These are phyloP conservation scores for Ctenicera cuprea DNA, from an alignment of 2,888 invertebrate species.

Conservation along the genomic window DNA sequence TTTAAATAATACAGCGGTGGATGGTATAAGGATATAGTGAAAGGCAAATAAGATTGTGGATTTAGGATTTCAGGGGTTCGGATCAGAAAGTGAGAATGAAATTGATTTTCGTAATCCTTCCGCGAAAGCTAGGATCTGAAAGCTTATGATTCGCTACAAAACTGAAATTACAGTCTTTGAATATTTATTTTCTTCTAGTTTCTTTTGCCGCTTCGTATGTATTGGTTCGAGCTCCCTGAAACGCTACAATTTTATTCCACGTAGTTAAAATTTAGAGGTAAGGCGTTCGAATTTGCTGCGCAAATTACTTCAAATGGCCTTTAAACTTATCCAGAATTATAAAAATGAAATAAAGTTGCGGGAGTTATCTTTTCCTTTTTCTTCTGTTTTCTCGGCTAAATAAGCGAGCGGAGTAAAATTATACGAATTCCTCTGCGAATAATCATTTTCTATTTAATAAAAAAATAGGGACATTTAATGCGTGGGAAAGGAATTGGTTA, in stretches of 20 bases:
- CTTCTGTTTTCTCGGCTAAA: not conserved
- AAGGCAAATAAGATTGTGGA: constrained; percentile 58
- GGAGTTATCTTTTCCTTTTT: not conserved
- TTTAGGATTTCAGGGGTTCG: constrained; percentile 55
- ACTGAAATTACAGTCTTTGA: constrained; percentile 53
- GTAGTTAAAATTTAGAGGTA: constrained; percentile 41
- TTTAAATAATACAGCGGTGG: constrained; percentile 50
- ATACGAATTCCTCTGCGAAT: no score
- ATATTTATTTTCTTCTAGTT: constrained; percentile 51
- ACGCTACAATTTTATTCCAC: constrained; percentile 37
- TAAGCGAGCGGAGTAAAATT: not conserved
- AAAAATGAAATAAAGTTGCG: constrained; percentile 22
- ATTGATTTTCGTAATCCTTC: constrained; percentile 61
- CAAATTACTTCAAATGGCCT: constrained; percentile 38
- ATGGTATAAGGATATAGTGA: constrained; percentile 50
- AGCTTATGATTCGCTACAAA: constrained; percentile 54
- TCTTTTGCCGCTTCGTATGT: constrained; percentile 42
- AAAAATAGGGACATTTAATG: no score
- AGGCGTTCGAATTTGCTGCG: constrained; percentile 22
- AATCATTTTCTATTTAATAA: no score
- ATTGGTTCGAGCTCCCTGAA: constrained; percentile 35
- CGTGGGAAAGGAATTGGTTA: no score
- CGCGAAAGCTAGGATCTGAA: constrained; percentile 50
- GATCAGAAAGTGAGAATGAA: constrained; percentile 61
- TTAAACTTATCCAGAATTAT: constrained; percentile 14